These are phyloP conservation scores for Glossosoma conforme DNA, from an alignment of 1,140 invertebrate genomes.

Conservation along the genomic window DNA sequence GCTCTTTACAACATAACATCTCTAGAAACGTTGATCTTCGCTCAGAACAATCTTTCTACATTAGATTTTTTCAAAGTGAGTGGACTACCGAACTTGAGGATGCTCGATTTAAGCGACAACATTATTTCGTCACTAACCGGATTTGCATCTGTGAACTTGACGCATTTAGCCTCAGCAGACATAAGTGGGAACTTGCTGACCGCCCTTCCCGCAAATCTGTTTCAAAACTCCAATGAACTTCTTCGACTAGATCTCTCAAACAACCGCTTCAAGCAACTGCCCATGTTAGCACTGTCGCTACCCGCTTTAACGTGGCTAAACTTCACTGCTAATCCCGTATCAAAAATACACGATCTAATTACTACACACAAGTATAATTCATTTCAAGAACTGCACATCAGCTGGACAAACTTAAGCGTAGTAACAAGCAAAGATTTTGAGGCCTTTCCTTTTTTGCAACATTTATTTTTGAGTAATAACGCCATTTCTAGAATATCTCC, in stretches of 20 bases:
- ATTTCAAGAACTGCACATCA: constrained; percentile 75
- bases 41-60: constrained; percentile 63
- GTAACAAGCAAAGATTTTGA: constrained; percentile 85
- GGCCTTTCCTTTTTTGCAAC: constrained; percentile 73
- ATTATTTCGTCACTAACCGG: constrained; percentile 68
- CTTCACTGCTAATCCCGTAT: constrained; percentile 74
- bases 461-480: constrained; percentile 70
- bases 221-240: constrained; percentile 64
- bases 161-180: constrained; percentile 65
- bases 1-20: constrained; percentile 68
- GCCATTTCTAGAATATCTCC: constrained; percentile 76
- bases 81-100: constrained; percentile 65
- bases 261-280: constrained; percentile 78
- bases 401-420: constrained; percentile 76
- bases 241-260: constrained; percentile 71
- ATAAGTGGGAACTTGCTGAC: constrained; percentile 69
- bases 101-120: constrained; percentile 72
- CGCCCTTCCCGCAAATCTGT: constrained; percentile 77
- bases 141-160: constrained; percentile 70
- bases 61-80: constrained; percentile 74
- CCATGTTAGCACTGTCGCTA: constrained; percentile 70
- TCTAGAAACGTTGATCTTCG: constrained; percentile 66
- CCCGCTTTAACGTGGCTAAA: constrained; percentile 70
- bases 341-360: constrained; percentile 55
- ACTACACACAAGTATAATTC: constrained; percentile 61